Base-by-base conservation (phyloP, 2,113 vertebrate species). In the Ammodytes dubius region DNA sequence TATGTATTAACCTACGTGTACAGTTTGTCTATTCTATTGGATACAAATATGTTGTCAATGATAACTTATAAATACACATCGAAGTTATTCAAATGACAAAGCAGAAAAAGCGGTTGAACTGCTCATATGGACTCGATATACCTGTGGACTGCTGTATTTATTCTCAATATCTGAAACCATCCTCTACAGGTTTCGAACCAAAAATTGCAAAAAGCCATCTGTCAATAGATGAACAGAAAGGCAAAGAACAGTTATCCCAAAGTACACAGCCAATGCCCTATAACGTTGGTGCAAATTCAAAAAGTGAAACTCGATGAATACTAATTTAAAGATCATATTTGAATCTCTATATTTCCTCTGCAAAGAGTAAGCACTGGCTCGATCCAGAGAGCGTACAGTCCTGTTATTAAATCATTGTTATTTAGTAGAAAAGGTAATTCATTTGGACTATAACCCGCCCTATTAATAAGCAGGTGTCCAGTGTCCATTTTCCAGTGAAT, bases 351-450 rank as follows among this genome's bases (percentile, higher is more conserved):
- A 52, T 57, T 46, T 39, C 19, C 5, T 74, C 47, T 53, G 7
- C 17, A 53, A 35, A 37, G 17, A 64, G 49, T n/a, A 7, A 64
- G 39, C 19, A 64, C 40, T 6, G 0, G 40, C 64, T 69, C 14
- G n/a, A 45, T 67, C 43, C n/a, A 50, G 10, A 37, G 45, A 50
- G n/a, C 6, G 7, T n/a, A 56, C 46, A 50, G 54, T 45, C 19
- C 40, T 74, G 42, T 70, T 58, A 50, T 69, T 69, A 17, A 65
- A 9, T 45, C 42, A 47, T 46, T 37, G 4, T n/a, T 43, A 57
- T 40, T 59, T 45, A 56, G 39, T 19, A 19, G n/a, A 49, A 17
- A 57, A 37, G 52, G 15, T 45, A 50, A 61, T n/a, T n/a, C 39
- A 4, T 43, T 64, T 57, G 74, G 56, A 10, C 12, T 12, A 58